Evolutionary conservation across 2,113 vertebrate species (phyloP), one percentile per base, ranked within the genome.

Genomic region (Chionis minor): DNA sequence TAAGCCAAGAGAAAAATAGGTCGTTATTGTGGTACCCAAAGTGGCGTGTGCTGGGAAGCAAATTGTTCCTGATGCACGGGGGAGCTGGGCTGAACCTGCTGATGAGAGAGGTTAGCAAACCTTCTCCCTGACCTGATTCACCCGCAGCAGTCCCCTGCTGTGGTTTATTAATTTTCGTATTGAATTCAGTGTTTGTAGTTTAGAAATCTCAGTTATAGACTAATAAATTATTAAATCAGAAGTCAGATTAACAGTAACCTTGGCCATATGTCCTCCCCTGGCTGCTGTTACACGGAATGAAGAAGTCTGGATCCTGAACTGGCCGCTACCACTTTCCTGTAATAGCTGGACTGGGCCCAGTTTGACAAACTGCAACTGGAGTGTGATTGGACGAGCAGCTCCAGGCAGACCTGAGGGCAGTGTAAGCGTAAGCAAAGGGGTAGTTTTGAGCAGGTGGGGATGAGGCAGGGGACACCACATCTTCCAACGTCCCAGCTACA

Each of bases 1-100:
- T 94, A 92, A 92, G 88, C 77, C 75, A 84, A 75, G 69, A 91
- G 65, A 69, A 96, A 97, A 95, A 94, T 71, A 90, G 86, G 65
- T 94, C 78, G 6, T 67, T 83, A 47, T 78, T 66, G 80, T 91
- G 90, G 56, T 49, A 86, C 51, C 69, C 78, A 40, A 92, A 86
- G 26, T 59, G 59, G 40, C 2, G 1, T 88, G 80, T 81, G 67
- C 80, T 88, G 67, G 77, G 42, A 86, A 92, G 67, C 56, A 94
- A 90, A 84, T 86, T 89, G 52, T 88, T 92, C 61, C 80, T 49
- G 51, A 62, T 94, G 80, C 85, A 81, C 21, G 12, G 59, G 42
- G 72, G 32, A 88, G 19, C 69, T 75, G 82, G 63, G 33, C 44
- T 92, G 86, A 88, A 59, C 65, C 54, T 69, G 24, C 56, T 81